Conservation (phyloP, 2,888 invertebrate genomes). For the Anarsia innoxiella region DNA sequence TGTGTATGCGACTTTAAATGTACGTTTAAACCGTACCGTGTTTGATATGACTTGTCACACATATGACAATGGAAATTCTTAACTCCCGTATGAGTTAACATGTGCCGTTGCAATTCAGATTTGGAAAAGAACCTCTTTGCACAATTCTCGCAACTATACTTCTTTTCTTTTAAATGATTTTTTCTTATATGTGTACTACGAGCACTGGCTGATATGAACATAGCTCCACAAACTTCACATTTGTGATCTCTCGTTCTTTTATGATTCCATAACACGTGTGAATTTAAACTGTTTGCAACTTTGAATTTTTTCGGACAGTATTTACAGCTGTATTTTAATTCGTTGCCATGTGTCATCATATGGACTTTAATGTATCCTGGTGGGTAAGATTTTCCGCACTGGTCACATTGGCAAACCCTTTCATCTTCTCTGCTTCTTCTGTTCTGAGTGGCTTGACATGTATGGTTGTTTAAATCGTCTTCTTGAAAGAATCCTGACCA, state of each 20-base stretch:
- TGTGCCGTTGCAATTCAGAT: constrained; percentile 61
- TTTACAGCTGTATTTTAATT: constrained; percentile 58
- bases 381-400: constrained; percentile 69
- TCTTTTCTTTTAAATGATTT: constrained; percentile 66
- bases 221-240: constrained; percentile 65
- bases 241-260: constrained; percentile 62
- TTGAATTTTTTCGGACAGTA: constrained; percentile 68
- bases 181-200: constrained; percentile 62
- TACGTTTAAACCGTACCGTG: constrained; percentile 64
- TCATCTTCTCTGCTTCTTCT: constrained; percentile 43
- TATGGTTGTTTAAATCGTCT: constrained; percentile 41
- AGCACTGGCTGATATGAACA: constrained; percentile 64
- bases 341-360: constrained; percentile 59
- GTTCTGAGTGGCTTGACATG: constrained; percentile 44
- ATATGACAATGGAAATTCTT: constrained; percentile 67
- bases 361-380: constrained; percentile 65
- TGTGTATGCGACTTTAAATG: constrained; percentile 61
- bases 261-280: constrained; percentile 65
- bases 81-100: constrained; percentile 61
- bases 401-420: constrained; percentile 55
- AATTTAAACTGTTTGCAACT: constrained; percentile 61
- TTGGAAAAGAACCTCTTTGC: constrained; percentile 64
- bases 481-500: constrained; percentile 58
- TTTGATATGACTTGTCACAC: constrained; percentile 68
- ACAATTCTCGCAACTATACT: constrained; percentile 62